Percentiles rank a stretch among this genome's conserved stretches.
Evolutionary conservation across 2,797 vertebrate genomes (phyloP).

Genomic region (Mareca penelope): DNA sequence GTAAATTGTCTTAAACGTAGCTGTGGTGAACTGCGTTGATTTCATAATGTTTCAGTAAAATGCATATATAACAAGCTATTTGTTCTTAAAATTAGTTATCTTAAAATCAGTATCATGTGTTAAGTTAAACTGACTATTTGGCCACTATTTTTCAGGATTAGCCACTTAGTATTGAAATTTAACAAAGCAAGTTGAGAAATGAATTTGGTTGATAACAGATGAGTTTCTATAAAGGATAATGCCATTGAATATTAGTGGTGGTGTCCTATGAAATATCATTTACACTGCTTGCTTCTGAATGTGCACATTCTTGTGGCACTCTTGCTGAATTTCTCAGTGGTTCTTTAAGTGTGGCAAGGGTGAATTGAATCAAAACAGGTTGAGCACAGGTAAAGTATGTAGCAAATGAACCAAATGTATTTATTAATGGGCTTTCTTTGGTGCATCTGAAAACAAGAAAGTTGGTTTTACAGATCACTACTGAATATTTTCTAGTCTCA

Average conservation of each 20-base stretch:
- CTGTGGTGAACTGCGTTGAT: background rate
- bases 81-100: no score
- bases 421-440: background rate
- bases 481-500: background rate
- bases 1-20: background rate
- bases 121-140: background rate
- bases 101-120: no score
- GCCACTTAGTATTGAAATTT: background rate
- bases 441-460: background rate
- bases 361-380: background rate
- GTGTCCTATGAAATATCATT: background rate
- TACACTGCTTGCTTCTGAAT: background rate
- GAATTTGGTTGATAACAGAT: background rate
- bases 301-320: accelerated
- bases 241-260: background rate
- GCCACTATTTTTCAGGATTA: background rate
- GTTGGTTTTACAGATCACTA: background rate
- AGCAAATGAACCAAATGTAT: background rate
- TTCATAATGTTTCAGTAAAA: background rate
- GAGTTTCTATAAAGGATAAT: background rate
- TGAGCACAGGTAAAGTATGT: background rate
- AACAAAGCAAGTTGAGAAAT: background rate
- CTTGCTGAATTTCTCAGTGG: background rate
- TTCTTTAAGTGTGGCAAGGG: background rate
- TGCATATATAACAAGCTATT: background rate